A percentile compares a stretch with the other conserved stretches of the same genome.
Evolutionary conservation across 2,113 vertebrate genomes (phyloP).

Genomic region (Neofelis nebulosa): DNA sequence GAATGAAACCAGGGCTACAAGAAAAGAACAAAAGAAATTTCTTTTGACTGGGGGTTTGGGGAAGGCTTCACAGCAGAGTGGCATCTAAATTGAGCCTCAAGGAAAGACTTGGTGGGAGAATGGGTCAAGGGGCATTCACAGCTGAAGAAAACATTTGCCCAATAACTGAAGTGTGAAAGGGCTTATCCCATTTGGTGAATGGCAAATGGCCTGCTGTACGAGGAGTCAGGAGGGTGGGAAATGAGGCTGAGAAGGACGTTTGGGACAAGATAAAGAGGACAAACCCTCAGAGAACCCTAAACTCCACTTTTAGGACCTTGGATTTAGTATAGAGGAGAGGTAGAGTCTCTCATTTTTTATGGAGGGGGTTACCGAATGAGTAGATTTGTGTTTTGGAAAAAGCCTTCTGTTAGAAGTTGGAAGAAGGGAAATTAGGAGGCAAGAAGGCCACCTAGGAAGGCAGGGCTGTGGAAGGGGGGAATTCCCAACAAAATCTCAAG

Average conservation of each 20-base stretch:
- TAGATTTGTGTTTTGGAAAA: neutral
- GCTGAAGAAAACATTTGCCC: neutral
- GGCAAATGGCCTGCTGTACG: neutral
- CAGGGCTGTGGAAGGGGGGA: neutral
- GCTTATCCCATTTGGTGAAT: neutral
- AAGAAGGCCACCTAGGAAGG: neutral
- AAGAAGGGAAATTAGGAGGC: neutral
- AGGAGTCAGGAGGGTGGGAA: neutral
- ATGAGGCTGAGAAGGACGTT: neutral
- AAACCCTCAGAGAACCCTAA: neutral
- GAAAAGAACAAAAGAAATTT: constrained; percentile 2
- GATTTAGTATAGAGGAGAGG: neutral
- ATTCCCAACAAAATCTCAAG: neutral
- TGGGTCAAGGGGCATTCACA: neutral
- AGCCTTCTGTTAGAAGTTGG: neutral
- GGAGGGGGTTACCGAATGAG: neutral
- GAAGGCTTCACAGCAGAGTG: neutral
- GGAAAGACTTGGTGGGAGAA: neutral
- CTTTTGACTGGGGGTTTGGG: neutral
- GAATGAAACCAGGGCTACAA: neutral
- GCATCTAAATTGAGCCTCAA: neutral
- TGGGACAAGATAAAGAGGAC: neutral
- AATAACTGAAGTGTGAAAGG: neutral
- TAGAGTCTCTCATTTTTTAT: neutral
- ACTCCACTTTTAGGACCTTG: neutral